Evolutionary conservation across 2,113 vertebrate genomes (phyloP).

Genomic region (Mesembrinibis cayennensis): DNA sequence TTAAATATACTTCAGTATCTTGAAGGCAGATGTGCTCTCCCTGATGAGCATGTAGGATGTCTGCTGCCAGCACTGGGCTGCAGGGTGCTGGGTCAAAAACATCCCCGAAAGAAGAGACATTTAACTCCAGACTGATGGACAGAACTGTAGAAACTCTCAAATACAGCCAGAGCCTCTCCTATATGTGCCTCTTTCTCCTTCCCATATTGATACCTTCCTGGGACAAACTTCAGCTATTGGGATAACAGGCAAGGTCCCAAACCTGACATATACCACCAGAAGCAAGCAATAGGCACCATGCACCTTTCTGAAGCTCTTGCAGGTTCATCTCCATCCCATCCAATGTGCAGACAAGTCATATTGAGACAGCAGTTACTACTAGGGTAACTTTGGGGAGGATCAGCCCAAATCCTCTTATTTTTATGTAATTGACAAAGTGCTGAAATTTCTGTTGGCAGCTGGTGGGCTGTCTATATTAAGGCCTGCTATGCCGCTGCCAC

Average conservation of each 20-base stretch:
- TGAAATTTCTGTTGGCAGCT: slow-evolving; percentile 62
- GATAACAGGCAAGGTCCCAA: not conserved
- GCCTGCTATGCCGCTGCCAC: slow-evolving; percentile 24
- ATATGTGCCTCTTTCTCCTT: not conserved
- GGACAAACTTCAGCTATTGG: not conserved
- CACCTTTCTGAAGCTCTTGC: not conserved
- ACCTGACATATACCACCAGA: not conserved
- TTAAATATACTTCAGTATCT: not conserved
- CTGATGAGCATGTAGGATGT: not conserved
- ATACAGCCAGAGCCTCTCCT: not conserved
- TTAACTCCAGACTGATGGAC: not conserved
- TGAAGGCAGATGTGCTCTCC: not conserved
- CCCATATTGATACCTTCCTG: not conserved
- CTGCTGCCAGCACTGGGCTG: not conserved
- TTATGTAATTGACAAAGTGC: slow-evolving; percentile 60
- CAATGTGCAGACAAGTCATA: not conserved
- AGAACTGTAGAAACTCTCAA: not conserved
- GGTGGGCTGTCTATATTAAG: slow-evolving; percentile 51
- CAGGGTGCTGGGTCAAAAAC: not conserved
- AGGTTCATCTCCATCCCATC: not conserved
- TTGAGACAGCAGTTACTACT: not conserved
- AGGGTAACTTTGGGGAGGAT: not conserved
- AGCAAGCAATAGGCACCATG: fast-evolving
- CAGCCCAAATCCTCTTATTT: slow-evolving; percentile 17
- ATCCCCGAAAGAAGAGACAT: fast-evolving